These are phyloP conservation scores for Pimpla rufipes DNA, from an alignment of 2,888 invertebrate genomes.

Conservation along the genomic window DNA sequence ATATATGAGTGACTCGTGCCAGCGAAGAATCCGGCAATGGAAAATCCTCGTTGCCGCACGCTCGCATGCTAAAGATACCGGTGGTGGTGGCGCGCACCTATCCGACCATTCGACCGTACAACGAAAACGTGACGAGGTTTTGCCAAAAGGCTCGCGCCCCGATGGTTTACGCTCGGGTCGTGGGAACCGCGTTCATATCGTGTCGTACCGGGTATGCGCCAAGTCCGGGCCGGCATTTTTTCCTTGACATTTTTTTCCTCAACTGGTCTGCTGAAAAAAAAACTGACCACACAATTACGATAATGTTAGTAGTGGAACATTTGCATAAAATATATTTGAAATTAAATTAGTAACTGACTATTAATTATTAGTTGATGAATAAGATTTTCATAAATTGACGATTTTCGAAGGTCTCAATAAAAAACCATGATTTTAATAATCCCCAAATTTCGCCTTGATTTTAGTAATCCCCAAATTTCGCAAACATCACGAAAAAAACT, in stretches of 20 bases:
- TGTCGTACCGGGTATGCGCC: neutral
- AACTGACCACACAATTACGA: neutral
- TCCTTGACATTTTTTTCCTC: neutral
- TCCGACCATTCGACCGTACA: constrained; percentile 65
- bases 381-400: too few relatives aligned
- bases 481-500: too few relatives aligned
- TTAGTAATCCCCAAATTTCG: too few relatives aligned
- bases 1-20: constrained; percentile 78
- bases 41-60: constrained; percentile 66
- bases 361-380: too few relatives aligned
- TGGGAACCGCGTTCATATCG: constrained; percentile 30
- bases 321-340: neutral
- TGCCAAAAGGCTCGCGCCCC: constrained; percentile 49
- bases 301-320: neutral
- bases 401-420: too few relatives aligned
- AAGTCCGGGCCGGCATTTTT: neutral
- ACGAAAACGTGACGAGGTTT: constrained; percentile 73
- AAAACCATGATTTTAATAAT: too few relatives aligned
- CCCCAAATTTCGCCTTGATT: too few relatives aligned
- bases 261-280: too few relatives aligned
- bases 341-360: too few relatives aligned
- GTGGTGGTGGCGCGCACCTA: constrained; percentile 42
- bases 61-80: constrained; percentile 76
- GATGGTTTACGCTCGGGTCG: constrained; percentile 48
- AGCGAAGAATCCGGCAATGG: constrained; percentile 62